These are phyloP conservation scores for Lycodopsis pacificus DNA, from an alignment of 2,797 vertebrate genomes.

Conservation along the genomic window DNA sequence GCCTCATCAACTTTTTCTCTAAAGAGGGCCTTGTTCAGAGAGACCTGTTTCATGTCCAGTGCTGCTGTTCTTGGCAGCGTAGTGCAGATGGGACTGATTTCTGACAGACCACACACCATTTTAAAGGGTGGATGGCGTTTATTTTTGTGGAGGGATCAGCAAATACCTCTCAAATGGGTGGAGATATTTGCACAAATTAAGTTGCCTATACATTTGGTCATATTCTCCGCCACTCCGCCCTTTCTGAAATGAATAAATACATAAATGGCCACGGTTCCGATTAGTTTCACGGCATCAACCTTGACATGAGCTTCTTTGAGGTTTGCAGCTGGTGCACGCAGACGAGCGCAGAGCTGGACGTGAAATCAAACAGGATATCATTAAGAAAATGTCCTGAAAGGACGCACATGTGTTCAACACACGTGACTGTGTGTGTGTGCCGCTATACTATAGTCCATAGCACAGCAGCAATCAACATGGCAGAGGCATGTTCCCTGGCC, in stretches of 20 bases:
- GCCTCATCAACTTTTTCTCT: slow-evolving; percentile 61
- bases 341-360: slow-evolving; percentile 26
- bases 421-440: slow-evolving; percentile 50
- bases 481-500: slow-evolving; percentile 72
- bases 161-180: slow-evolving; percentile 78
- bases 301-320: slow-evolving; percentile 51
- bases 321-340: slow-evolving; percentile 50
- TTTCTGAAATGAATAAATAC: slow-evolving; percentile 58
- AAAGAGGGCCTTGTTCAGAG: slow-evolving; percentile 75
- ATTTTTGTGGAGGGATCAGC: slow-evolving; percentile 76
- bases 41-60: slow-evolving; percentile 78
- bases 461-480: slow-evolving; percentile 68
- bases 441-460: slow-evolving; percentile 4
- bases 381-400: slow-evolving; percentile 50
- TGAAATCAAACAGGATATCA: slow-evolving; percentile 64
- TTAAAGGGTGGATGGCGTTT: slow-evolving; percentile 77
- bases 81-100: slow-evolving; percentile 84
- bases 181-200: slow-evolving; percentile 76
- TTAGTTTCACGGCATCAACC: slow-evolving; percentile 52
- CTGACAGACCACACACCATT: slow-evolving; percentile 86
- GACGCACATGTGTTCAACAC: slow-evolving; percentile 50
- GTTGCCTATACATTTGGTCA: slow-evolving; percentile 72
- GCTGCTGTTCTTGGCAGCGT: slow-evolving; percentile 83
- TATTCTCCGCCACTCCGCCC: slow-evolving; percentile 50
- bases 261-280: slow-evolving; percentile 50